Conservation (phyloP, 2,888 invertebrate species). For the Melinopterus prodromus region DNA sequence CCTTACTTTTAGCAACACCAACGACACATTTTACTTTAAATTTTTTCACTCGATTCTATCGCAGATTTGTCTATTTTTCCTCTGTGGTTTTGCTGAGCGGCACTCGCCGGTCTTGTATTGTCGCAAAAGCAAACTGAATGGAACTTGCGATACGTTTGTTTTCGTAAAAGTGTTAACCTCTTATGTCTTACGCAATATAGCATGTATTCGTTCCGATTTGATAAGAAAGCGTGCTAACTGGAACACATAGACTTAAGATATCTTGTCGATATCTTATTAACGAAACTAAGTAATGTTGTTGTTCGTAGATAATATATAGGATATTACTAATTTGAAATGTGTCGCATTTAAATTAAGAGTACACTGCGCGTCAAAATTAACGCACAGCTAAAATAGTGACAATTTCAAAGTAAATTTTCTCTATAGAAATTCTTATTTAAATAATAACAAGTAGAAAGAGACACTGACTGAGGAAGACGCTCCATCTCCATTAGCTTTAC, state of each 20-base stretch:
- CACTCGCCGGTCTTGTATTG: conserved; percentile 5
- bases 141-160: not conserved
- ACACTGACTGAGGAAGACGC: no score
- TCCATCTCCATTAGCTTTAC: no score
- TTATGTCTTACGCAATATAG: not conserved
- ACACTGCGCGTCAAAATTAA: no score
- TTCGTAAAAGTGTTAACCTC: not conserved
- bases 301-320: not conserved
- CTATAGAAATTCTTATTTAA: no score
- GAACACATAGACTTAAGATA: not conserved
- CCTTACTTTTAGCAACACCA: conserved; percentile 48
- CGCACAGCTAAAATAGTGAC: no score
- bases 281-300: not conserved
- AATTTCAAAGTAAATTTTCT: no score
- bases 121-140: not conserved
- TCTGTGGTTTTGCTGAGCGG: not conserved
- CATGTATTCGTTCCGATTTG: not conserved
- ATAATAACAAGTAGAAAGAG: no score
- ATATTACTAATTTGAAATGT: not conserved
- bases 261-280: not conserved
- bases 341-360: not conserved
- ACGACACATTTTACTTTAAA: not conserved
- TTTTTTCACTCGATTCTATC: not conserved
- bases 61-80: conserved; percentile 17
- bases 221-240: not conserved